These are phyloP conservation scores for Clytia hemisphaerica DNA, from an alignment of 30 jellyfish, hydroid and myxozoan species.

Conservation along the genomic window DNA sequence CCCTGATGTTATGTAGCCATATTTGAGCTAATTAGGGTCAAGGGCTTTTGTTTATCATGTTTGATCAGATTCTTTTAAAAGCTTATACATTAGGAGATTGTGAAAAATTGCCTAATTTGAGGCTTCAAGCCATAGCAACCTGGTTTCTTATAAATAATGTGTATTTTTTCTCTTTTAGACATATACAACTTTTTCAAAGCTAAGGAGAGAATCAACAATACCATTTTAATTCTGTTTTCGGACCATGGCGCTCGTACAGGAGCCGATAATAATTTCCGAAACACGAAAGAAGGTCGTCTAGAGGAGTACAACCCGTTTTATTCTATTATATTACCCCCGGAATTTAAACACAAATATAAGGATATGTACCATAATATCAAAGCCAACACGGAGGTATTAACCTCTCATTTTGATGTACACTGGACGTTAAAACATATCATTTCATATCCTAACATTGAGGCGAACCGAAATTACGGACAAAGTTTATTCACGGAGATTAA, in stretches of 20 bases:
- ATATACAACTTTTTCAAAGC: conserved; percentile 10
- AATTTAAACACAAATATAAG: conserved; percentile 22
- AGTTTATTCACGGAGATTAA: conserved; percentile 55
- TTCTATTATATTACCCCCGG: conserved; percentile 55
- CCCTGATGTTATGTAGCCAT: no score
- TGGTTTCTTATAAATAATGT: no score
- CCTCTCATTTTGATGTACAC: conserved; percentile 71
- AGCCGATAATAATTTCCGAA: conserved; percentile 37
- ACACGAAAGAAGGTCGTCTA: conserved; percentile 52
- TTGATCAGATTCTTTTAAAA: no score
- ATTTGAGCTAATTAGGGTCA: no score
- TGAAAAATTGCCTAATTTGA: no score
- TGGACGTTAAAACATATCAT: conserved; percentile 55
- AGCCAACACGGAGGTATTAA: conserved; percentile 38
- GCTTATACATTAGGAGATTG: no score
- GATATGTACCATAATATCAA: conserved; percentile 24
- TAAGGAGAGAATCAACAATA: conserved; percentile 23
- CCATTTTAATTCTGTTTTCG: conserved; percentile 44
- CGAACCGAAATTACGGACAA: conserved; percentile 26
- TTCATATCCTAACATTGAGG: conserved; percentile 25
- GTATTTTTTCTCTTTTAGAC: no score
- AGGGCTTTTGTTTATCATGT: no score
- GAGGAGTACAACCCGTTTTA: conserved; percentile 81
- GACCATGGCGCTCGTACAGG: conserved; percentile 86
- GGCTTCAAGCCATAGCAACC: no score